Conservation (phyloP, 2,113 vertebrate species). For the Lampris megalopsis region DNA sequence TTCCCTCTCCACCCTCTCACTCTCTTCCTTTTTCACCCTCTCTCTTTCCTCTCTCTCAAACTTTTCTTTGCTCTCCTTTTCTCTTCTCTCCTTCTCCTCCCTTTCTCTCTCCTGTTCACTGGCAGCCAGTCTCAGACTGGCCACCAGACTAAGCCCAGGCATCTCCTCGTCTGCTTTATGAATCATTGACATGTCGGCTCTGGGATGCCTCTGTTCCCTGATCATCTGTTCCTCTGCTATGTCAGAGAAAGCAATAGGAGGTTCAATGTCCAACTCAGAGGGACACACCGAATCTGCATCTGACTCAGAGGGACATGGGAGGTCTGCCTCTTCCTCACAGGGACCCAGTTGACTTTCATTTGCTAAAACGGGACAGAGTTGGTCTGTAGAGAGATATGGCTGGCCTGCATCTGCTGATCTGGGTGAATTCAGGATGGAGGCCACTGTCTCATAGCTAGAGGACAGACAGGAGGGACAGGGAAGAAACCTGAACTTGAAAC, state of each 20-base stretch:
- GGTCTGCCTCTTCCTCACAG: constrained; percentile 17
- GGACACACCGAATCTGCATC: constrained; percentile 22
- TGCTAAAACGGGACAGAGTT: neutral
- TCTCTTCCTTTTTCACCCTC: neutral
- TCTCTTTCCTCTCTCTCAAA: constrained; percentile 8
- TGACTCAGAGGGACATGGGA: constrained; percentile 13
- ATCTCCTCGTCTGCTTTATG: neutral
- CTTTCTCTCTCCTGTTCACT: constrained; percentile 67
- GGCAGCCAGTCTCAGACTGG: constrained; percentile 66
- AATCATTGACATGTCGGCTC: neutral
- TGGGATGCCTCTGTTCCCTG: constrained; percentile 12
- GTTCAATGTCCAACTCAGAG: constrained; percentile 29
- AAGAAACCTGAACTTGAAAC: constrained; percentile 38
- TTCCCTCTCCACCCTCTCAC: neutral
- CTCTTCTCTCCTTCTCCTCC: constrained; percentile 29
- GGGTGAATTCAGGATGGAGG: constrained; percentile 59
- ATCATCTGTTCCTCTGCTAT: constrained; percentile 2
- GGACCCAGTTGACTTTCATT: constrained; percentile 25
- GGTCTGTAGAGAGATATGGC: constrained; percentile 20
- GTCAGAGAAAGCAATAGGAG: constrained; percentile 54
- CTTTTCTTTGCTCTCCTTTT: neutral
- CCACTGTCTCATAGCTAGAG: constrained; percentile 62
- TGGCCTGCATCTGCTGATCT: constrained; percentile 40
- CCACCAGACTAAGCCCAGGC: constrained; percentile 52
- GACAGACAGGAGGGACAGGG: constrained; percentile 61